Conservation (phyloP, 2,113 vertebrate species). For the Acinonyx jubatus region DNA sequence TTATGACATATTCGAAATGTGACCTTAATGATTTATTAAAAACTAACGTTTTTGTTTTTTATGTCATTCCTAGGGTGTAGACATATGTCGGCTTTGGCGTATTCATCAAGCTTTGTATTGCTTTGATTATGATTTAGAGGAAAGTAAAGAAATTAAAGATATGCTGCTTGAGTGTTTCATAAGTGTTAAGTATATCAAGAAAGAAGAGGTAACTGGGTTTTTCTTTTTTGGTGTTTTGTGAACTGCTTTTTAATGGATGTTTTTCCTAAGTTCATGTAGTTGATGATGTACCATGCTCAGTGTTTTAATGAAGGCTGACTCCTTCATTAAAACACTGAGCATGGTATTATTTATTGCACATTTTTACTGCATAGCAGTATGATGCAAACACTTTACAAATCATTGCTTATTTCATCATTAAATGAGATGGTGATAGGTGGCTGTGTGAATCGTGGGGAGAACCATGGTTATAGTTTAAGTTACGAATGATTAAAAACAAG, state of each 20-base stretch:
- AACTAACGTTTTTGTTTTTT: background rate
- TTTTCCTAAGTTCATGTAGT: background rate
- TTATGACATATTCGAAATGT: slow-evolving; percentile 14
- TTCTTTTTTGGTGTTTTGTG: background rate
- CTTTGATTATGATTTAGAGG: slow-evolving; percentile 90
- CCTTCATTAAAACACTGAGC: no score
- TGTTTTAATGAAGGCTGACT: background rate
- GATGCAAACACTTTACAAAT: background rate
- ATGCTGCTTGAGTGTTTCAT: slow-evolving; percentile 93
- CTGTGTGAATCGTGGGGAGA: background rate
- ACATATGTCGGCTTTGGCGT: slow-evolving; percentile 90
- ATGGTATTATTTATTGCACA: background rate
- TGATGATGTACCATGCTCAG: background rate
- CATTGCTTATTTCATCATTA: background rate
- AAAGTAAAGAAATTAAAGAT: slow-evolving; percentile 89
- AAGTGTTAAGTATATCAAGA: slow-evolving; percentile 86
- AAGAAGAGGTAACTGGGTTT: slow-evolving; percentile 89
- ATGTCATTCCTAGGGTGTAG: slow-evolving; percentile 83
- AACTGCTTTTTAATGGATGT: background rate
- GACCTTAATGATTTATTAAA: background rate
- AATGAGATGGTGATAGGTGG: background rate
- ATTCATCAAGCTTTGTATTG: slow-evolving; percentile 88
- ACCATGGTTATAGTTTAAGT: background rate
- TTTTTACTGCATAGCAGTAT: background rate
- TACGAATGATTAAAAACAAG: background rate